Percentiles rank a stretch among this genome's conserved stretches.
These are phyloP conservation scores for Engystomops pustulosus DNA, from an alignment of 2,113 vertebrate genomes.

Conservation along the genomic window DNA sequence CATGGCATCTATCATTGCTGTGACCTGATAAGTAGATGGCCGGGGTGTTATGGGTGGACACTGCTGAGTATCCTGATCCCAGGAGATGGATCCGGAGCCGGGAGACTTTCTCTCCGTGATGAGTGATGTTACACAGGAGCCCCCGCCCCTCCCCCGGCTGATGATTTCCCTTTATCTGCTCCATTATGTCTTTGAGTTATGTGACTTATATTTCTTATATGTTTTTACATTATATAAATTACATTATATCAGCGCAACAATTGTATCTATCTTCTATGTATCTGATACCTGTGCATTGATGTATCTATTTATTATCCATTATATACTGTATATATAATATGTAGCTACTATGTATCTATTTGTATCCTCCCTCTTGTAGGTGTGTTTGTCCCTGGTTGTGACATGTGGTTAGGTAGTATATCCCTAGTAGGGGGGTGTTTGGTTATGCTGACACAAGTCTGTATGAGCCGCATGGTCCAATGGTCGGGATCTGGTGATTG, in stretches of 20 bases:
- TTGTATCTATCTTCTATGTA: conserved; percentile 3
- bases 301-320: background rate
- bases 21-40: background rate
- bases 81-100: background rate
- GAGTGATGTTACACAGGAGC: background rate
- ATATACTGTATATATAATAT: background rate
- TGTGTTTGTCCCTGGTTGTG: too few relatives aligned
- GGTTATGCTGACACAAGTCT: too few relatives aligned
- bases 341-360: background rate
- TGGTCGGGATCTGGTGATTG: too few relatives aligned
- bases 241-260: background rate
- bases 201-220: background rate
- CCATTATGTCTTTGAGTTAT: background rate
- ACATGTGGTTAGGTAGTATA: too few relatives aligned
- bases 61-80: background rate
- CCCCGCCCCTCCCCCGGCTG: background rate
- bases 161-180: background rate
- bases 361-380: background rate
- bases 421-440: too few relatives aligned
- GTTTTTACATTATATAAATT: background rate
- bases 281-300: background rate
- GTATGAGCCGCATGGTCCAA: too few relatives aligned
- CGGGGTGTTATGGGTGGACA: background rate
- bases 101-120: background rate
- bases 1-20: background rate